These are phyloP conservation scores for Palloptera scutellata DNA, from an alignment of 2,888 invertebrate species.

Conservation along the genomic window DNA sequence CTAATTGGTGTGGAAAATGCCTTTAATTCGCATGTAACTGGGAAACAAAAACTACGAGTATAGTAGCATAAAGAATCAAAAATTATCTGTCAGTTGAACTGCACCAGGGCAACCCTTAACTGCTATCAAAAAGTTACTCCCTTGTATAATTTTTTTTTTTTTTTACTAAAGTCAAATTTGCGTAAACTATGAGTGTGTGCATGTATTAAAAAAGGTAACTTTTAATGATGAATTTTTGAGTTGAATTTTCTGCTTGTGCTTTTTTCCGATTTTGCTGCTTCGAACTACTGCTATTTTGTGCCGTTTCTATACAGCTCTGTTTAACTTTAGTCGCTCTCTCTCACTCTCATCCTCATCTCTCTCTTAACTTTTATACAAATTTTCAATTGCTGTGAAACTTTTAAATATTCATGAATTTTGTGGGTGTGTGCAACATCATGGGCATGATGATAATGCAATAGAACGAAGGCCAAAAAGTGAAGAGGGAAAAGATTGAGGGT, in stretches of 20 bases:
- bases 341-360: not conserved
- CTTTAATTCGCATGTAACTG: slow-evolving; percentile 23
- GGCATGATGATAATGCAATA: no score
- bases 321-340: not conserved
- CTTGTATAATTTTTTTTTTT: not conserved
- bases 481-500: slow-evolving; percentile 3
- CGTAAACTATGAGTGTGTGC: no score
- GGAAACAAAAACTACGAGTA: slow-evolving; percentile 11
- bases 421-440: not conserved
- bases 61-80: no score
- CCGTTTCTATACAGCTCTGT: not conserved
- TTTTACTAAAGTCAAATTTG: slow-evolving; percentile 18
- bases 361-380: not conserved
- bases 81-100: no score
- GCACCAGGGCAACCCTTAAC: no score
- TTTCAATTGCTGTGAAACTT: slow-evolving; percentile 16
- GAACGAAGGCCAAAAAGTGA: not conserved
- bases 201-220: slow-evolving; percentile 20
- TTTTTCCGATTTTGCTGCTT: no score
- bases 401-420: slow-evolving; percentile 30
- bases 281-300: no score
- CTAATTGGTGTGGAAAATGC: slow-evolving; percentile 28
- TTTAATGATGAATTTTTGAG: slow-evolving; percentile 28
- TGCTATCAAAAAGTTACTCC: no score
- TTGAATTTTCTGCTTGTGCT: slow-evolving; percentile 16